These are phyloP conservation scores for Ophion costatus DNA, from an alignment of 2,888 invertebrate genomes.

Conservation along the genomic window DNA sequence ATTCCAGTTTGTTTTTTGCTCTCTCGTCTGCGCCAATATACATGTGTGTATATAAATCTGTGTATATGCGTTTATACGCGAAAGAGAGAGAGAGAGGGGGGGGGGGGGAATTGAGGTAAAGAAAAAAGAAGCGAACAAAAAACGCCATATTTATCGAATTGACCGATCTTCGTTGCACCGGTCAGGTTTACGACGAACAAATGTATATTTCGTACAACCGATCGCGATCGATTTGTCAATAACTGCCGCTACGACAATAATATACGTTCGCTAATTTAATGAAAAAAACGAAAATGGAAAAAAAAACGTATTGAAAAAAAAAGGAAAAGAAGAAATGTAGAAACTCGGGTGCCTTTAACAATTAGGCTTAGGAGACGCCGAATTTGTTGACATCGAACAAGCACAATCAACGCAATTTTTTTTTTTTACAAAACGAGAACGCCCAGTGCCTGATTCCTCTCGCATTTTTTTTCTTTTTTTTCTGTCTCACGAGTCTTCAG, in stretches of 20 bases:
- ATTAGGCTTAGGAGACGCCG: slow-evolving; percentile 56
- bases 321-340: slow-evolving; percentile 9
- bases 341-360: slow-evolving; percentile 72
- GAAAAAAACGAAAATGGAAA: slow-evolving; percentile 26
- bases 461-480: slow-evolving; percentile 1
- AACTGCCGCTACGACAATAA: slow-evolving; percentile 48
- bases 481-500: slow-evolving; percentile 28
- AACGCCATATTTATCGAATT: slow-evolving; percentile 69
- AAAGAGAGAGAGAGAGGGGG: not conserved
- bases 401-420: slow-evolving; percentile 57
- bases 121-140: slow-evolving; percentile 26
- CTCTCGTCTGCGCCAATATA: slow-evolving; percentile 53
- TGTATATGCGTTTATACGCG: slow-evolving; percentile 73
- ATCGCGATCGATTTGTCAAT: slow-evolving; percentile 44
- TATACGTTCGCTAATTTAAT: slow-evolving; percentile 52
- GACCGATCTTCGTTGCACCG: slow-evolving; percentile 54
- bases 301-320: slow-evolving; percentile 13
- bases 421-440: slow-evolving; percentile 39
- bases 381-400: slow-evolving; percentile 16
- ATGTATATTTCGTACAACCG: not conserved
- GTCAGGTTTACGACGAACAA: slow-evolving; percentile 33
- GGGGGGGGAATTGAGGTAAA: slow-evolving; percentile 5
- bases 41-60: slow-evolving; percentile 38
- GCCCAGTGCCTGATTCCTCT: slow-evolving; percentile 45
- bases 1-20: not conserved